phyloP scores from a whole-genome alignment of 1,140 invertebrate species.

The Phenacoccus solenopsis region DNA sequence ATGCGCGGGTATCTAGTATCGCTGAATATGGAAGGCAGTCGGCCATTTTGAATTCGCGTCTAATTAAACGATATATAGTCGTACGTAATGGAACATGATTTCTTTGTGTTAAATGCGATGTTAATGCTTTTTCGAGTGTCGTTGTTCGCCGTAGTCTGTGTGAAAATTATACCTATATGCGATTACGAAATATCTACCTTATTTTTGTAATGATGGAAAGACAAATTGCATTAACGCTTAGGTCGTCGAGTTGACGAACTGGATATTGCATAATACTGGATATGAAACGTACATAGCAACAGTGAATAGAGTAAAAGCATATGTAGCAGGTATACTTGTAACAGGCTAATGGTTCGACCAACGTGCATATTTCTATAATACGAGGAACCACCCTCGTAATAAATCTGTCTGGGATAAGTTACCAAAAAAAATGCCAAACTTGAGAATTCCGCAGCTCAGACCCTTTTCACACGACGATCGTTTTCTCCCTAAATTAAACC shows the following conservation, averaged over 20 bases:
- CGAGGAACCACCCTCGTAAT: too few relatives aligned
- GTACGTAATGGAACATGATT: neutral
- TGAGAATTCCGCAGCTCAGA: too few relatives aligned
- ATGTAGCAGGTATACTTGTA: too few relatives aligned
- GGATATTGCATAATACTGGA: neutral
- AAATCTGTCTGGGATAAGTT: too few relatives aligned
- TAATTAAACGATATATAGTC: neutral
- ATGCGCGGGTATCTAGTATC: neutral
- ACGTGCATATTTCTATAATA: too few relatives aligned
- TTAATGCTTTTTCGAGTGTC: slow-evolving; percentile 1
- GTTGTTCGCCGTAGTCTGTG: neutral
- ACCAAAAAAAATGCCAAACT: too few relatives aligned
- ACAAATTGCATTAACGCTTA: neutral
- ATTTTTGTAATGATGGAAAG: neutral
- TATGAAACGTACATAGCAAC: too few relatives aligned
- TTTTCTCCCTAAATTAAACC: neutral
- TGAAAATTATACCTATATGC: too few relatives aligned
- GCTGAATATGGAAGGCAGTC: neutral
- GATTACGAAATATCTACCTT: neutral
- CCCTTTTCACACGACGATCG: neutral
- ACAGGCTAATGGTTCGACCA: too few relatives aligned
- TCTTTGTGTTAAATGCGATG: neutral
- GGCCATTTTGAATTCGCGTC: neutral
- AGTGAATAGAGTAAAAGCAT: too few relatives aligned
- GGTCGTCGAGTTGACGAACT: neutral